These are phyloP conservation scores for Lota lota DNA, from an alignment of 2,113 vertebrate species.

Conservation along the genomic window DNA sequence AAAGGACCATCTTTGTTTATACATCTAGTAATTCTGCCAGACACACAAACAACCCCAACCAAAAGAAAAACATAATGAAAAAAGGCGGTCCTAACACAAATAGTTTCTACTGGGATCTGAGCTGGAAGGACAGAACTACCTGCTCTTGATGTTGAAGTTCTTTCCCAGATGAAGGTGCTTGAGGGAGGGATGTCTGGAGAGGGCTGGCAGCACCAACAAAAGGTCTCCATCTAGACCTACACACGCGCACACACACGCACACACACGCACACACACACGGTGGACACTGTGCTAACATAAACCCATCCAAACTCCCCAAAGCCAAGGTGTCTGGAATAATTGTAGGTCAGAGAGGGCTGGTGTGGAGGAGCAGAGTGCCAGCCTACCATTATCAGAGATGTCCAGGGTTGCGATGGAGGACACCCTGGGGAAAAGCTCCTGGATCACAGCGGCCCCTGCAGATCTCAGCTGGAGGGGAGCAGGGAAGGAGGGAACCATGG, in stretches of 20 bases:
- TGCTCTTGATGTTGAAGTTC: slow-evolving; percentile 87
- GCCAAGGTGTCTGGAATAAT: slow-evolving; percentile 37
- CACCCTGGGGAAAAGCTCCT: slow-evolving; percentile 80
- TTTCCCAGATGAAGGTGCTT: slow-evolving; percentile 83
- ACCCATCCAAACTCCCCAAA: slow-evolving; percentile 11
- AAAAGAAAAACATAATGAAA: too few species aligned
- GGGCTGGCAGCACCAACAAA: slow-evolving; percentile 76
- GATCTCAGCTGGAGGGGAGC: slow-evolving; percentile 72
- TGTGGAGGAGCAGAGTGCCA: slow-evolving; percentile 6
- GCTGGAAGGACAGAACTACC: slow-evolving; percentile 66
- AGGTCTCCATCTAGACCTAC: slow-evolving; percentile 82
- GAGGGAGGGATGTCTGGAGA: slow-evolving; percentile 81
- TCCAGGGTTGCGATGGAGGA: slow-evolving; percentile 80
- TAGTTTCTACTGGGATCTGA: too few species aligned
- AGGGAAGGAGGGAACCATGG: slow-evolving; percentile 4
- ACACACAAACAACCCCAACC: too few species aligned
- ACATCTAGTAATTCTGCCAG: too few species aligned
- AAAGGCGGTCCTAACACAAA: too few species aligned
- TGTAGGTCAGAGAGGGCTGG: slow-evolving; percentile 11
- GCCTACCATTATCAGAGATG: slow-evolving; percentile 83
- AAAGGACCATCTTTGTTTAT: too few species aligned
- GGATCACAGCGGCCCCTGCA: slow-evolving; percentile 79
- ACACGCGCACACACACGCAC: slow-evolving; percentile 22
- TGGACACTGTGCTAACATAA: slow-evolving; percentile 16
- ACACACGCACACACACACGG: slow-evolving; percentile 13